Percentiles rank a stretch among this genome's conserved stretches.
phyloP scores from a whole-genome alignment of 2,797 vertebrate genomes.

The Notamacropus eugenii region DNA sequence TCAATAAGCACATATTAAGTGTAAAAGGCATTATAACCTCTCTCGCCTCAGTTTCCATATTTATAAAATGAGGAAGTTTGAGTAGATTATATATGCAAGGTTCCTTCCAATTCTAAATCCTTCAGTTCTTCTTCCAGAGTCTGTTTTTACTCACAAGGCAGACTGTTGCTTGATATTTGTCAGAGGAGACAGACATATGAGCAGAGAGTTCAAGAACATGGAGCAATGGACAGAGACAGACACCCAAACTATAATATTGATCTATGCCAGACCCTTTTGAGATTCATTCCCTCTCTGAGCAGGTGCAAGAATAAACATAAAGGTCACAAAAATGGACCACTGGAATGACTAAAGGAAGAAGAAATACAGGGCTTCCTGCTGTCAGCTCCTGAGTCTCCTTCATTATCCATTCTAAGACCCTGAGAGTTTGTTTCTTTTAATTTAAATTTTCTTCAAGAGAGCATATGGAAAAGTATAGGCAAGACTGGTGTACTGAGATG shows the following conservation, averaged over 20 bases:
- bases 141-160: background rate
- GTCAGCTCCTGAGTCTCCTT: accelerated
- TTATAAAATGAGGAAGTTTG: background rate
- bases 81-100: background rate
- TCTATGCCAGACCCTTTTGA: background rate
- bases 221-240: background rate
- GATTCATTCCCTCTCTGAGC: background rate
- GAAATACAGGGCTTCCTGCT: background rate
- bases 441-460: background rate
- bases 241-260: background rate
- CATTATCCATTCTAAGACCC: background rate
- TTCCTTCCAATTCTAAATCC: background rate
- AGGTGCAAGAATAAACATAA: background rate
- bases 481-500: background rate
- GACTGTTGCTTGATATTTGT: background rate
- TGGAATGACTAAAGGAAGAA: background rate
- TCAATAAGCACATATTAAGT: background rate
- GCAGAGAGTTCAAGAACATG: background rate
- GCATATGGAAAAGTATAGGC: background rate
- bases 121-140: background rate
- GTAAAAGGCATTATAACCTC: background rate
- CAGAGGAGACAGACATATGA: background rate
- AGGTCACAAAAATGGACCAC: background rate
- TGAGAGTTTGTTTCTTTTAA: background rate
- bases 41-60: background rate